Percentiles rank a stretch among this genome's conserved stretches.
Conservation (phyloP, 2,113 vertebrate genomes). For the Prolemur simus region DNA sequence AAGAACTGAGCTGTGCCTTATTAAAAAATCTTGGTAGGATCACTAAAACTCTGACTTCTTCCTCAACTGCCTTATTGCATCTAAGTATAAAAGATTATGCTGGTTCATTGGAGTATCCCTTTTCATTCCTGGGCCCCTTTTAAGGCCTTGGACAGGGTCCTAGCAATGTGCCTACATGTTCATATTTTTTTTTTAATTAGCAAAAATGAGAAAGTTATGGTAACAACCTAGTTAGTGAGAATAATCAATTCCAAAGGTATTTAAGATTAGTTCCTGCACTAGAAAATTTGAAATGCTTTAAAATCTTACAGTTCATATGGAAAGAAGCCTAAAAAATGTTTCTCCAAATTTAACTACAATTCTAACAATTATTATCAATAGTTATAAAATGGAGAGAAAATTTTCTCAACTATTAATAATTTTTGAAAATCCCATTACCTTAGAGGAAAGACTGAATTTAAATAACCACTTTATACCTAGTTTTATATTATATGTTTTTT, state of each 20-base stretch:
- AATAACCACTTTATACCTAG: background rate
- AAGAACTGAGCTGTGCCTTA: conserved; percentile 37
- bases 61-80: background rate
- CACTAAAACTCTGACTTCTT: conserved; percentile 21
- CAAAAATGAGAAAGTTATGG: conserved; percentile 36
- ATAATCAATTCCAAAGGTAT: conserved; percentile 34
- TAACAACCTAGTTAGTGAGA: background rate
- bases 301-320: background rate
- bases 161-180: background rate
- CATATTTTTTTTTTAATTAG: conserved; percentile 29
- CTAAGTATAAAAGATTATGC: background rate
- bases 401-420: background rate
- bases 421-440: background rate
- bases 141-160: background rate
- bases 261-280: background rate
- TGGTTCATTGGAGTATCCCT: background rate
- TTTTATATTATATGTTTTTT: conserved; percentile 21
- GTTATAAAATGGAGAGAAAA: background rate
- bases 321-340: background rate
- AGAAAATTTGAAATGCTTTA: background rate
- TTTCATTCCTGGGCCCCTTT: background rate
- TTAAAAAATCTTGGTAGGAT: background rate
- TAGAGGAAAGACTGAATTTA: conserved; percentile 4
- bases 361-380: background rate
- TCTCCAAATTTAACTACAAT: background rate